A percentile compares a stretch with the other conserved stretches of the same genome.
Evolutionary conservation across 2,888 invertebrate species (phyloP).

Genomic region (Drosophila yooni): DNA sequence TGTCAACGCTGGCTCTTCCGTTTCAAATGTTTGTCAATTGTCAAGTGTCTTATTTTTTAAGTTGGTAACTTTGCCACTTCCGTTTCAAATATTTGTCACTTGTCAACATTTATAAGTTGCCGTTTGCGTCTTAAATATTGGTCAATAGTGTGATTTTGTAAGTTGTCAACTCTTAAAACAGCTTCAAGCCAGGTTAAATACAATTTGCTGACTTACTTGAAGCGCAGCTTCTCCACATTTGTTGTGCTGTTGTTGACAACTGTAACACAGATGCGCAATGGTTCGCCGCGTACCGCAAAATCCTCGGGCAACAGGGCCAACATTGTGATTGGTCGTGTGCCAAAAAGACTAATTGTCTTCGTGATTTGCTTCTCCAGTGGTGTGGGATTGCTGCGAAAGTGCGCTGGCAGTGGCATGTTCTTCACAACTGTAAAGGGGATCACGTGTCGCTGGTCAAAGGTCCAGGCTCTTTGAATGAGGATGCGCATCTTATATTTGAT

Average conservation of each 20-base stretch:
- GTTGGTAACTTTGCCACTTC: background rate
- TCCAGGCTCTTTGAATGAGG: constrained; percentile 84
- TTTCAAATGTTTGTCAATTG: background rate
- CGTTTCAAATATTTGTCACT: too few relatives aligned
- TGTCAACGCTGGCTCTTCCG: background rate
- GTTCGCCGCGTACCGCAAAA: constrained; percentile 82
- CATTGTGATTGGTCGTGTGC: constrained; percentile 83
- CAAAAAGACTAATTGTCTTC: constrained; percentile 83
- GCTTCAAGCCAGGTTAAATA: background rate
- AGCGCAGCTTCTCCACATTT: constrained; percentile 84
- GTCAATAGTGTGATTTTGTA: background rate
- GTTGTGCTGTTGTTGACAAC: constrained; percentile 84
- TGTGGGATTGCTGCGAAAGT: constrained; percentile 70
- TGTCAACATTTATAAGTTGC: background rate
- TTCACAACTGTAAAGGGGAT: constrained; percentile 83
- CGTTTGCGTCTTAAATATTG: background rate
- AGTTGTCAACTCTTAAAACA: background rate
- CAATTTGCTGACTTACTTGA: constrained; percentile 55
- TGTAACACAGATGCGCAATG: constrained; percentile 82
- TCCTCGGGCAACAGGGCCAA: constrained; percentile 81
- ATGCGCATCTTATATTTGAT: constrained; percentile 85
- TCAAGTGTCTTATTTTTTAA: background rate
- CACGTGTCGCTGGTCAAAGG: constrained; percentile 83
- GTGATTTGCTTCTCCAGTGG: constrained; percentile 81
- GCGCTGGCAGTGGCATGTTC: constrained; percentile 74